Conservation (phyloP, 2,797 vertebrate genomes). For the Enteromius thamalakanensis region DNA sequence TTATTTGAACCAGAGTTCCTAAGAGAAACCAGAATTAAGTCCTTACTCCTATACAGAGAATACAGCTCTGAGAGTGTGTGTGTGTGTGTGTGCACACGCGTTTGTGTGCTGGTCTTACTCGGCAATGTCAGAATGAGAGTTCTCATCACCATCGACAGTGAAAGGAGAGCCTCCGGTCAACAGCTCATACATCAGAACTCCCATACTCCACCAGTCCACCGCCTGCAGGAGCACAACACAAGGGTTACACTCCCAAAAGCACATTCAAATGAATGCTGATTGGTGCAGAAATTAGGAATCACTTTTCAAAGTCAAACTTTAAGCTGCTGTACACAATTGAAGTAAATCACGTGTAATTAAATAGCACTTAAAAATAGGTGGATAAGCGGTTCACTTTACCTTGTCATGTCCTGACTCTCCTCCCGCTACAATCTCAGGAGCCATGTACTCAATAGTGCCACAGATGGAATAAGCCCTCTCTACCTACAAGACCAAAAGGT, state of each 20-base stretch:
- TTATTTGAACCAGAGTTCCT: background rate
- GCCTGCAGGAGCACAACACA: constrained; percentile 76
- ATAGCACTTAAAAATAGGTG: background rate
- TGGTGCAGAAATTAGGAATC: background rate
- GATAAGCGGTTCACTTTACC: constrained; percentile 73
- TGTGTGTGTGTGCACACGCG: background rate
- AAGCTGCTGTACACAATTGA: background rate
- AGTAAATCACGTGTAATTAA: background rate
- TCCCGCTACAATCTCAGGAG: constrained; percentile 96
- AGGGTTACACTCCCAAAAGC: background rate
- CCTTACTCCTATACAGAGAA: background rate
- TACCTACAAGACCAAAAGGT: constrained; percentile 69
- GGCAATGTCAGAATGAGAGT: constrained; percentile 96
- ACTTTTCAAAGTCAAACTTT: background rate
- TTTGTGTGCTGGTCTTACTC: constrained; percentile 78
- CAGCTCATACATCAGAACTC: constrained; percentile 97
- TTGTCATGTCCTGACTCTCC: constrained; percentile 96
- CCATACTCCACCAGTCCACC: constrained; percentile 99
- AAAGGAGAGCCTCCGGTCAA: constrained; percentile 97
- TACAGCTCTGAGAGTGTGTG: background rate
- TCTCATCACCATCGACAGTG: constrained; percentile 95
- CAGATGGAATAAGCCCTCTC: constrained; percentile 97
- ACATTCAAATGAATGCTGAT: background rate
- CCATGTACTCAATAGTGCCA: constrained; percentile 99
- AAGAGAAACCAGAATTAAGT: background rate